Conservation (phyloP, 2,113 vertebrate species). For the Progne subis region DNA sequence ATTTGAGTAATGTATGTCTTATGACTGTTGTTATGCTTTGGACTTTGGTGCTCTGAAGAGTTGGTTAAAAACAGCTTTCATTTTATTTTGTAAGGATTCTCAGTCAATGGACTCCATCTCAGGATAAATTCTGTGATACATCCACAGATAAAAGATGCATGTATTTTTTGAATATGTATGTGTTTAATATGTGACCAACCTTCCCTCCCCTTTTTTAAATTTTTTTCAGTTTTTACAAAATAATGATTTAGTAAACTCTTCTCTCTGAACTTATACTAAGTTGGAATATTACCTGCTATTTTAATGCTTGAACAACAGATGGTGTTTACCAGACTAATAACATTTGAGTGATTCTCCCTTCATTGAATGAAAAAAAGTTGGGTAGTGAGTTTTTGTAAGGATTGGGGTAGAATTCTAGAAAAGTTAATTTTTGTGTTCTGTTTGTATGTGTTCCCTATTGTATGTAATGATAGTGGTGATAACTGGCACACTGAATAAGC, state of each 20-base stretch:
- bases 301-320: background rate
- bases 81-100: background rate
- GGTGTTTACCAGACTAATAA: background rate
- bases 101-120: background rate
- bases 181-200: background rate
- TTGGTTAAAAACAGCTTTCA: background rate
- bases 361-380: background rate
- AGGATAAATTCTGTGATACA: background rate
- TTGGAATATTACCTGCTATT: background rate
- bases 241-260: constrained; percentile 9
- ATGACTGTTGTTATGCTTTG: background rate
- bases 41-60: background rate
- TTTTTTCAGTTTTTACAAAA: background rate
- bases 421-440: background rate
- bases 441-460: background rate
- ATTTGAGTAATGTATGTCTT: background rate
- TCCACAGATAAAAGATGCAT: background rate
- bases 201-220: too few species aligned
- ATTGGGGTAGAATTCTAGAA: background rate
- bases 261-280: background rate
- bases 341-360: background rate
- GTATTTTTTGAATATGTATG: background rate
- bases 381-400: background rate
- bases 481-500: background rate
- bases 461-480: background rate